These are phyloP conservation scores for Drosophila prostipennis DNA, from an alignment of 2,888 invertebrate species.

Conservation along the genomic window DNA sequence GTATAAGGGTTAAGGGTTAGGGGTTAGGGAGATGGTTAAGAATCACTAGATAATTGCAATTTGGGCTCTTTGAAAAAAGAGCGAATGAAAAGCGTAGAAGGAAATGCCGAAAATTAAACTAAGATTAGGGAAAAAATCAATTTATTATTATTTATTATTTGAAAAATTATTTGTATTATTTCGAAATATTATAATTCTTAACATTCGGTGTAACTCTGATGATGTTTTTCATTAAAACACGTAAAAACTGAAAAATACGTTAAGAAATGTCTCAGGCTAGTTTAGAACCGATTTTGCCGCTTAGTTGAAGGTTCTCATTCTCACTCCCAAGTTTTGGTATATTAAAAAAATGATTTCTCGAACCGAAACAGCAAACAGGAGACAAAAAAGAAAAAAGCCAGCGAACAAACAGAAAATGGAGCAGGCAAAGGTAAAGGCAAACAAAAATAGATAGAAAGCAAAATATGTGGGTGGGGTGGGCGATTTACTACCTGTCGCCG, in stretches of 20 bases:
- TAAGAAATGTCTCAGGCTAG: not conserved
- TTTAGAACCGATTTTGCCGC: not conserved
- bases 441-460: conserved; percentile 23
- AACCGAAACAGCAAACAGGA: conserved; percentile 18
- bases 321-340: not conserved
- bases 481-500: conserved; percentile 17
- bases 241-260: not conserved
- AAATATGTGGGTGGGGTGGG: not conserved
- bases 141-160: too few relatives aligned
- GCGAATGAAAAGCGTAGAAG: not conserved
- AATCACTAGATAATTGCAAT: not conserved
- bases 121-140: not conserved
- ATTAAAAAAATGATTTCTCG: conserved; percentile 30
- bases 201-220: too few relatives aligned
- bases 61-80: not conserved
- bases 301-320: not conserved
- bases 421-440: conserved; percentile 36
- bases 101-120: not conserved
- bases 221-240: too few relatives aligned
- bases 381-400: not conserved
- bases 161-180: too few relatives aligned
- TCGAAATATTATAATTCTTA: too few relatives aligned
- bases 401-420: conserved; percentile 31
- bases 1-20: not conserved
- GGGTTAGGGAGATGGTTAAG: not conserved